Base-by-base conservation (phyloP, 2,797 vertebrate species). In the Oreochromis grahami region DNA sequence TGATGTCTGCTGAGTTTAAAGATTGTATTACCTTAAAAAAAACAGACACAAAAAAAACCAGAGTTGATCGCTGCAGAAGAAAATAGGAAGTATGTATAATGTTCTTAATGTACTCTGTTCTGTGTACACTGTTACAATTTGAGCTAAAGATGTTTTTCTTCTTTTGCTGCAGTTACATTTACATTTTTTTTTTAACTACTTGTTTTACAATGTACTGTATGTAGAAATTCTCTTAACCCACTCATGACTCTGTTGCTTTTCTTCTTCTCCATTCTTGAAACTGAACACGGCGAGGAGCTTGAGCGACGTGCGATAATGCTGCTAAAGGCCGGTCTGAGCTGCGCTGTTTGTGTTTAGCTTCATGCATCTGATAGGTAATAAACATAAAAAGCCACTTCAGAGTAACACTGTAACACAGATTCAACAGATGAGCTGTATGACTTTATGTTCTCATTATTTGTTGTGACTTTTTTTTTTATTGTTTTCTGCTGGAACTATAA, bases 21-120 rank as follows among this genome's bases (percentile, higher is more conserved):
- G 36, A 87, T 51, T 78, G 29, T 77, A 86, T 87, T 55, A 38
- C 82, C 78, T 92, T 88, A 82, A 88, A 84, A 7, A 9, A 36
- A 19, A 11, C 14, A 58, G 13, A 58, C 3, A 63, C 3, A 38
- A 38, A 65, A 65, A 65, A 41, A 91, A 91, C 63, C 72, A 15
- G 5, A 45, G 41, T 45, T 26, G 45, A 86, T 77, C 52, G 79
- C 88, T 86, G 87, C 68, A 86, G 89, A 87, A 81, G 21, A 82
- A 82, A 80, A 76, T 80, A 79, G 32, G 77, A 81, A 80, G 74
- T 79, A 41, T 92, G 80, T 90, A 84, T 91, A 84, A 79, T 80
- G 84, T 91, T 93, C 89, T 94, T 94, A 91, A 89, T 87, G 82
- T 90, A 80, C 89, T 91, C 84, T 86, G 78, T 88, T 93, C 76